phyloP scores from a whole-genome alignment of 2,888 invertebrate genomes.

The Meiosimyza platycephala region DNA sequence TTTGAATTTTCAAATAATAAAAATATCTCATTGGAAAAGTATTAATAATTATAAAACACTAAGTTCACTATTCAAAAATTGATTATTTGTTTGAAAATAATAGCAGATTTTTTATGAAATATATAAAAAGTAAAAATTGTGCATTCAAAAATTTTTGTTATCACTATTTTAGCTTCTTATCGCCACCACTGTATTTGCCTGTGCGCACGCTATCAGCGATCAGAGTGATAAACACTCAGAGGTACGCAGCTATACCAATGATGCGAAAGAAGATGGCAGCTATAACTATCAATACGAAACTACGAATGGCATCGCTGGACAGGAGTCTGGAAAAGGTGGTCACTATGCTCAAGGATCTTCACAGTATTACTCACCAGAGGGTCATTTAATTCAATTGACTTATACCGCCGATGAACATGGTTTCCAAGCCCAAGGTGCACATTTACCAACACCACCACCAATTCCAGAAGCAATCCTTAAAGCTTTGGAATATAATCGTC shows the following conservation, averaged over 20 bases:
- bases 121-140: too few species aligned
- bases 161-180: too few species aligned
- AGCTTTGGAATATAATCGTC: slow-evolving; percentile 62
- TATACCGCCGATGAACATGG: slow-evolving; percentile 74
- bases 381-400: slow-evolving; percentile 63
- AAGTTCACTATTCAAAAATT: too few species aligned
- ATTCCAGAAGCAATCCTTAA: slow-evolving; percentile 61
- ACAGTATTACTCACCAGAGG: slow-evolving; percentile 71
- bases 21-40: too few species aligned
- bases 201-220: slow-evolving; percentile 23
- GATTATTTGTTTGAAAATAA: too few species aligned
- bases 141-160: too few species aligned
- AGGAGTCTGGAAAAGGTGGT: slow-evolving; percentile 71
- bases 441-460: slow-evolving; percentile 65
- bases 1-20: too few species aligned
- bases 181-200: slow-evolving; percentile 20
- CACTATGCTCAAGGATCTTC: slow-evolving; percentile 70
- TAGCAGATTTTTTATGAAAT: too few species aligned
- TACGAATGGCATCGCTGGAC: slow-evolving; percentile 72
- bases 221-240: slow-evolving; percentile 57
- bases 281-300: slow-evolving; percentile 70
- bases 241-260: slow-evolving; percentile 64
- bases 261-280: slow-evolving; percentile 65
- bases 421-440: slow-evolving; percentile 68
- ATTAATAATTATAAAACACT: too few species aligned